Evolutionary conservation across 2,797 vertebrate genomes (phyloP), one percentile per base, ranked within the genome.

Genomic region (Cyclura pinguis): DNA sequence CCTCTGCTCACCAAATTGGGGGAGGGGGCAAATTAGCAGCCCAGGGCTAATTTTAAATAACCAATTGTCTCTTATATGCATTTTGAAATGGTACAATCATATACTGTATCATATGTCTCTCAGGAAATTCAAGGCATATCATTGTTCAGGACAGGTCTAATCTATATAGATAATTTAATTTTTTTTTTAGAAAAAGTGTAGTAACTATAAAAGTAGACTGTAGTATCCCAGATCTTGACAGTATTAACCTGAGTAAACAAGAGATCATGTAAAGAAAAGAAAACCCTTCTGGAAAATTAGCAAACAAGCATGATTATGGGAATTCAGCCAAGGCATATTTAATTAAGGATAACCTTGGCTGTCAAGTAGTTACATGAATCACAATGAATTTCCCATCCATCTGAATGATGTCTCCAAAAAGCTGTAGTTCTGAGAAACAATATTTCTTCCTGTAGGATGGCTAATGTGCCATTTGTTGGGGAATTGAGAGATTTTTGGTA

Each of bases 281-380:
- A 92, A 92, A 83, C 73, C 4, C 2, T 35, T 10, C 92, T 88
- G 3, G 20, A 93, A 88, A 86, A 84, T 93, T 92, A 91, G 24
- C 91, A 91, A 93, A 88, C n/a, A 76, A 90, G 35, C 20, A 7
- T 0, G 88, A 87, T 89, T 69, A 85, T 77, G 59, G 83, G 35
- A 94, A 93, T 18, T 92, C 90, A 93, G 2, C 38, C 92, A 93
- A 93, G 91, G 89, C 89, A 85, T 90, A 94, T 93, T 91, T 93
- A 93, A 90, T 94, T 80, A 95, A 92, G 85, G 83, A 87, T 64
- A 64, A 87, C 86, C 93, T 91, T 86, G 93, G 95, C 95, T 91
- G 92, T 92, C 93, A 93, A 47, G 32, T 90, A 90, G 62, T 10
- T n/a, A 83, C 94, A 95, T 0, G 0, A 80, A 91, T 69, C 0